Base-by-base conservation (phyloP, 2,888 invertebrate species). In the Megaustenia siamemsis region DNA sequence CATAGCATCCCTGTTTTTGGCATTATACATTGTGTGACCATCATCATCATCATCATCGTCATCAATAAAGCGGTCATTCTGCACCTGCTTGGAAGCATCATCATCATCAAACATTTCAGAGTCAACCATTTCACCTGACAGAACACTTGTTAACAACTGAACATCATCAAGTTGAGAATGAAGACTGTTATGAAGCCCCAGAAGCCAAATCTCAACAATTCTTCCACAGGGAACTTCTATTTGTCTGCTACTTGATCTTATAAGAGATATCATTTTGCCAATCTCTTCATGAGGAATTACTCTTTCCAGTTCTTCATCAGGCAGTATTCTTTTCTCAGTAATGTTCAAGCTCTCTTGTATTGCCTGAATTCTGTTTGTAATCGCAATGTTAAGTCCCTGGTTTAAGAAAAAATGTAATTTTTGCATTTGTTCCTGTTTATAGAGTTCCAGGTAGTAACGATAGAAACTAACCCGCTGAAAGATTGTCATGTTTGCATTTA, bases 31-130 rank as follows among this genome's bases (percentile, higher is more conserved):
- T 8, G 68, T 40, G 68, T 63, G 40, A n/a, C n/a, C n/a, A 12
- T 75, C 75, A 32, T 85, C 81, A 32, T 79, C 80, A 45, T 79
- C 79, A 45, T 82, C 86, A 53, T 76, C 82, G n/a, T 81, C 49
- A 24, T 82, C 81, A 49, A 82, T 73, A 5, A 73, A 49, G 15
- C 85, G 82, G n/a, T 82, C 71, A 56, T 49, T 85, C 79, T 85
- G 82, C 8, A 71, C 69, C 21, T 63, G n/a, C 2, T 78, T 66
- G 0, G 86, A 79, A 10, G 79, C 86, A 18, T 80, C 81, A 8
- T n/a, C 56, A 38, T 84, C 79, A 69, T 80, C 73, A 43, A 49
- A 40, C 32, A 10, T 81, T 10, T 83, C 80, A 32, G 24, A n/a
- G 24, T 66, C 78, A 24, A 32, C 38, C 21, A 43, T 45, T 40